Percentiles rank a stretch among this genome's conserved stretches.
phyloP scores from a whole-genome alignment of 2,113 vertebrate species.

The Vidua macroura region DNA sequence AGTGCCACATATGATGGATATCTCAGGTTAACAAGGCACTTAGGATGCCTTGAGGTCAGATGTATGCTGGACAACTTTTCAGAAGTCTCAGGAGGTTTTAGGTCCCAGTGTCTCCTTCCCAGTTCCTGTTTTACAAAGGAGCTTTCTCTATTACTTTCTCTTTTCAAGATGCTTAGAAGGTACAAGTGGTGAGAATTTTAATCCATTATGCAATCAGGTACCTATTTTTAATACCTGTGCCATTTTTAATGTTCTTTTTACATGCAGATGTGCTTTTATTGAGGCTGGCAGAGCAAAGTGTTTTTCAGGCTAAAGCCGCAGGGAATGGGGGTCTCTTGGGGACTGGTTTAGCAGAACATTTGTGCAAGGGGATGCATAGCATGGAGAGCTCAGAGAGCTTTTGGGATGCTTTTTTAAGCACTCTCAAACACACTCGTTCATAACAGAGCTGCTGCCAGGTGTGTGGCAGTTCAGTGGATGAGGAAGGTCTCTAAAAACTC shows the following conservation, averaged over 20 bases:
- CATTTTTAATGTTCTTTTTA: conserved; percentile 34
- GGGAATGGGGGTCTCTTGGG: neutral
- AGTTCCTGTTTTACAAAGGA: neutral
- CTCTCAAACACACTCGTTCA: accelerated
- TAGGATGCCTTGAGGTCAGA: neutral
- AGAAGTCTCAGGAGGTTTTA: neutral
- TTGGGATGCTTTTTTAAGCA: neutral
- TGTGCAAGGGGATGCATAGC: neutral
- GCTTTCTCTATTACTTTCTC: neutral
- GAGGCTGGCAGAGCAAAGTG: neutral
- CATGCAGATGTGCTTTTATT: conserved; percentile 9
- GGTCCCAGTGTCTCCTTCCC: neutral
- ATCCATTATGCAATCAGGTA: conserved; percentile 31
- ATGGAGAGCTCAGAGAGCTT: neutral
- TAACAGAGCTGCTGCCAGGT: neutral
- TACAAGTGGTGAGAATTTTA: conserved; percentile 19
- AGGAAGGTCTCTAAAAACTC: neutral
- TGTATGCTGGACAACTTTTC: neutral
- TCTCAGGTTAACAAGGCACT: neutral
- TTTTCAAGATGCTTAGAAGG: neutral
- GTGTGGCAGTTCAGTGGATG: neutral
- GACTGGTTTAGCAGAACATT: neutral
- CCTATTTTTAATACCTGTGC: conserved; percentile 46
- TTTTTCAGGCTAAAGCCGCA: neutral
- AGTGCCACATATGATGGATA: neutral